These are phyloP conservation scores for Eugnorisma glareosa DNA, from an alignment of 2,888 invertebrate species.

Conservation along the genomic window DNA sequence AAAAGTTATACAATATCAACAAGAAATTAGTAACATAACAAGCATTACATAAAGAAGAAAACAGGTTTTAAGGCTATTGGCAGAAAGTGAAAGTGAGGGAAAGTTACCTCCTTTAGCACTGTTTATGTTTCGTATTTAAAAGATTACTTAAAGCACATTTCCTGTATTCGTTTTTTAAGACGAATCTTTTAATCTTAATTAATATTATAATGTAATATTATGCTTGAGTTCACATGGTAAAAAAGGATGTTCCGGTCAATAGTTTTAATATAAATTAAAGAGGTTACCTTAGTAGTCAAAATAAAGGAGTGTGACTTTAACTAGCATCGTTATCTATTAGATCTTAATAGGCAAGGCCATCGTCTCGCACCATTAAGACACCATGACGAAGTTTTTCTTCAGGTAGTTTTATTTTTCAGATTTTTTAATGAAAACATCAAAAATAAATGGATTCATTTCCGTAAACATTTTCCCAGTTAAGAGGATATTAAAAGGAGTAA, in stretches of 20 bases:
- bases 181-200: not conserved
- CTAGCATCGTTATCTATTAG: conserved; percentile 6
- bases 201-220: not conserved
- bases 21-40: conserved; percentile 31
- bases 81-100: conserved; percentile 32
- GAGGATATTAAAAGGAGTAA: not conserved
- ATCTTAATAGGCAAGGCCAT: conserved; percentile 25
- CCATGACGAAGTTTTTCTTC: not conserved
- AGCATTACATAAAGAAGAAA: conserved; percentile 14
- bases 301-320: not conserved
- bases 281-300: not conserved
- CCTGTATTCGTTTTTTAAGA: not conserved
- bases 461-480: not conserved
- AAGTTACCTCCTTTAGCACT: conserved; percentile 14
- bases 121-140: not conserved
- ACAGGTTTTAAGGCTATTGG: conserved; percentile 31
- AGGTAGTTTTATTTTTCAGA: too few species aligned
- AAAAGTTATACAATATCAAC: conserved; percentile 1
- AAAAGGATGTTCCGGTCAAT: not conserved
- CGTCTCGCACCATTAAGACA: not conserved
- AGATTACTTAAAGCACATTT: not conserved
- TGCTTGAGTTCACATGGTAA: not conserved
- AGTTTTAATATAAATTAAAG: not conserved
- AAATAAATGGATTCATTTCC: not conserved
- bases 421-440: not conserved